A percentile compares a stretch with the other conserved stretches of the same genome.
Evolutionary conservation across 1,140 invertebrate genomes (phyloP).

Genomic region (Macrosteles quadrilineatus): DNA sequence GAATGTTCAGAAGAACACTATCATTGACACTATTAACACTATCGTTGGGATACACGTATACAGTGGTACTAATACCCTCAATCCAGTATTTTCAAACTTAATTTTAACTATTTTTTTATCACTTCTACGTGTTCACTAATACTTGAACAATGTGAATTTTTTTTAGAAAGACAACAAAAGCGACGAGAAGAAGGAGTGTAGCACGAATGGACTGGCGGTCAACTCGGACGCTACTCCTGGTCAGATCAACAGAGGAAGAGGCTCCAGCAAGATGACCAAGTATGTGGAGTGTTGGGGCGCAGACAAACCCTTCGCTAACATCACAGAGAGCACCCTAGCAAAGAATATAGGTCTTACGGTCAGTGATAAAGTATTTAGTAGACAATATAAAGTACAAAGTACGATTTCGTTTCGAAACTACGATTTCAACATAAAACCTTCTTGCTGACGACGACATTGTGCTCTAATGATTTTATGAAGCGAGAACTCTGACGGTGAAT

Average conservation of each 20-base stretch:
- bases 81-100: too few relatives aligned
- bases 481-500: too few relatives aligned
- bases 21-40: too few relatives aligned
- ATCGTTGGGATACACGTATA: too few relatives aligned
- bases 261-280: conserved; percentile 89
- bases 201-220: conserved; percentile 16
- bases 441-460: too few relatives aligned
- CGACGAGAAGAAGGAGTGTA: conserved; percentile 4
- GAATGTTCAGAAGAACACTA: too few relatives aligned
- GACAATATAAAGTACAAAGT: too few relatives aligned
- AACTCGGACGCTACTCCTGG: conserved; percentile 7
- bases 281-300: conserved; percentile 94
- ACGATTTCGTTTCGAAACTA: too few relatives aligned
- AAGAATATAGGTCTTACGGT: conserved; percentile 92
- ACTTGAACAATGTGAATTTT: not conserved
- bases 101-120: not conserved
- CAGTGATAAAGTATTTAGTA: conserved; percentile 34
- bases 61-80: too few relatives aligned
- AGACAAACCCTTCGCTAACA: conserved; percentile 93
- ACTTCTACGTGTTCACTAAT: not conserved
- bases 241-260: conserved; percentile 55
- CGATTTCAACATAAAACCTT: too few relatives aligned
- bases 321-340: conserved; percentile 85
- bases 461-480: too few relatives aligned
- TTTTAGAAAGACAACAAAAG: conserved; percentile 27